Base-by-base conservation (phyloP, 2,888 invertebrate genomes). In the Druceiella hillmani region DNA sequence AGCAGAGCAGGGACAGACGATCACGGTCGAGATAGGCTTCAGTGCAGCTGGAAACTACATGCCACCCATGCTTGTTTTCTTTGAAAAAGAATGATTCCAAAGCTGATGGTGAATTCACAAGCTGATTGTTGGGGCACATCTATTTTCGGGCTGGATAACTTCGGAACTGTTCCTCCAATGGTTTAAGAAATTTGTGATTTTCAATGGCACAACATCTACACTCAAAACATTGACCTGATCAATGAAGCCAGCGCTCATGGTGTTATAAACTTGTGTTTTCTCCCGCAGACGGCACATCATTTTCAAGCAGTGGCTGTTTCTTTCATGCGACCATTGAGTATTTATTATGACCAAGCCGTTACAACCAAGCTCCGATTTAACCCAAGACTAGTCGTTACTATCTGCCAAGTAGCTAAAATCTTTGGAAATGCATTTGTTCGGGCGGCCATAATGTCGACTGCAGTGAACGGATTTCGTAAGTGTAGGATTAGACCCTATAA, bases 401-500 rank as follows among this genome's bases (percentile, higher is more conserved):
- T 38, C 3, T 36, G 38, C 11, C 37, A 55, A 47, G 40, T 57
- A 12, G 47, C 50, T 16, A 41, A 46, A 30, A 14, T 55, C 7
- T 55, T 56, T 41, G 49, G 51, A 17, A 42, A 48, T 34, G 54
- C 55, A 10, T 56, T 52, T 25, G 33, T 45, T 13, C 40, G 50
- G 43, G 50, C 52, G 32, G 48, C 55, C 30, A 44, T 48, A 24
- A 45, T 49, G 42, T 13, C 40, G 30, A 50, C 50, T 26, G 51
- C 53, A 14, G 41, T 47, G 7, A 50, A 53, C 38, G 52, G 52
- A 6, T 58, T 57, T 40, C 26, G 29, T 24, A 50, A 50, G 43
- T 50, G 53, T 25, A 53, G 54, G 24, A 50, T 52, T 42, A 50
- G 40, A 37, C 50, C 53, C n/a, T 37, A 51, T 28, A 45, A 55